phyloP scores from a whole-genome alignment of 2,888 invertebrate species.

The Drosophila neonasuta region DNA sequence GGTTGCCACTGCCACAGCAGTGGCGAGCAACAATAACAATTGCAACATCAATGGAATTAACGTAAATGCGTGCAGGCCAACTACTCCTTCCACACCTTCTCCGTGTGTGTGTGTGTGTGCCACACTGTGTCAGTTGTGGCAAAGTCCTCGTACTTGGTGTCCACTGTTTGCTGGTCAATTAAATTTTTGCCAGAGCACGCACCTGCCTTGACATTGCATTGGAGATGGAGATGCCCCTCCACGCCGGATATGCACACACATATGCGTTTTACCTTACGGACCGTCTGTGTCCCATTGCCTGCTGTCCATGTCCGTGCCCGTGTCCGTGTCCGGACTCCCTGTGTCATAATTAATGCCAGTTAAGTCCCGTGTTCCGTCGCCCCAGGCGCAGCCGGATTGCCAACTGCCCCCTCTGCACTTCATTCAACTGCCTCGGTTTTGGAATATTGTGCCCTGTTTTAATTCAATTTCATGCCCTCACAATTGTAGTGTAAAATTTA shows the following conservation, averaged over 20 bases:
- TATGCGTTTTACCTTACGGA: conserved; percentile 35
- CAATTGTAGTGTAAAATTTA: conserved; percentile 59
- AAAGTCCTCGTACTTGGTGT: conserved; percentile 48
- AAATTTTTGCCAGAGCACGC: conserved; percentile 61
- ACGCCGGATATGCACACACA: conserved; percentile 50
- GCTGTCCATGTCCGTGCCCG: conserved; percentile 8
- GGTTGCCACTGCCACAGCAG: conserved; percentile 23
- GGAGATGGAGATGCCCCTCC: not conserved
- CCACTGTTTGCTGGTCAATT: conserved; percentile 65
- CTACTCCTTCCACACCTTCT: conserved; percentile 48
- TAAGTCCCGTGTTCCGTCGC: conserved; percentile 70
- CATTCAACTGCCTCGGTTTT: not conserved
- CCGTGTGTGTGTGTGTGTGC: not conserved
- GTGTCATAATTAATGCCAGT: conserved; percentile 76
- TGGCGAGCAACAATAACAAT: conserved; percentile 28
- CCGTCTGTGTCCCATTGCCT: conserved; percentile 50
- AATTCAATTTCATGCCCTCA: conserved; percentile 66
- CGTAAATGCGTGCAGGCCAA: conserved; percentile 24
- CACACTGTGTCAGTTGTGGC: conserved; percentile 74
- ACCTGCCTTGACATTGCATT: conserved; percentile 55
- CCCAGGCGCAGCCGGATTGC: conserved; percentile 53
- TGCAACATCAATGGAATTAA: conserved; percentile 60
- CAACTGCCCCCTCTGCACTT: conserved; percentile 6
- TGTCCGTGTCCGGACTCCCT: conserved; percentile 31
- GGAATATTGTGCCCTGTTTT: conserved; percentile 43